Evolutionary conservation across 2,113 vertebrate species (phyloP), one percentile per base, ranked within the genome.

Genomic region (Balaenoptera acutorostrata): DNA sequence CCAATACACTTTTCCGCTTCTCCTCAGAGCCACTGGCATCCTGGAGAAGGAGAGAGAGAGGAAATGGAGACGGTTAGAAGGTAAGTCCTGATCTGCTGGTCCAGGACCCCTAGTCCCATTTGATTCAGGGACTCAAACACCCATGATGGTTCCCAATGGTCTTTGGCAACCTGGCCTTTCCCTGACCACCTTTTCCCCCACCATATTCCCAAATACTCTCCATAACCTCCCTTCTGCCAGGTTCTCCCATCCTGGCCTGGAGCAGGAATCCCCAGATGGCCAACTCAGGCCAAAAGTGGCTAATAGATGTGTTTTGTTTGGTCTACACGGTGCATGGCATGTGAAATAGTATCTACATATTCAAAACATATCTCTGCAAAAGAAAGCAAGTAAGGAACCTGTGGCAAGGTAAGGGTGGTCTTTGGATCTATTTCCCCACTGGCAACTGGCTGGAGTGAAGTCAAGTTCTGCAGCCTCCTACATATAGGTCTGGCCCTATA

Each of bases 21-120:
- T 99, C 98, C 95, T 99, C 98, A 41, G 98, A 98, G 92, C 96
- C 95, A 86, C 64, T 98, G 69, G 92, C 87, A 14, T 99, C 99
- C 99, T 99, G 93, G 90, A 80, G 97, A 96, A 69, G 33, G 36
- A 74, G 49, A 88, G 88, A 71, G 66, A 0, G 36, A 31, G 33
- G n/a, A 23, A 9, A 57, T 3, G 27, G 25, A 41, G 25, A 95
- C 61, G 46, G 88, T 91, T 46, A 49, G 49, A 85, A 90, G 33
- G 0, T 14, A 52, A 80, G 85, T 17, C 21, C 82, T 20, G 6
- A 27, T 74, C 36, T 75, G 66, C 61, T 74, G 59, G 25, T 14
- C 63, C 2, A 7, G 75, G 63, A 39, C 36, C 11, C 29, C 55
- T 25, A 44, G 6, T 41, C 63, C 4, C 55, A 36, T 20, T 78